Base-by-base conservation (phyloP, 30 jellyfish, hydroid and myxozoan genomes). In the Sanderia malayensis region DNA sequence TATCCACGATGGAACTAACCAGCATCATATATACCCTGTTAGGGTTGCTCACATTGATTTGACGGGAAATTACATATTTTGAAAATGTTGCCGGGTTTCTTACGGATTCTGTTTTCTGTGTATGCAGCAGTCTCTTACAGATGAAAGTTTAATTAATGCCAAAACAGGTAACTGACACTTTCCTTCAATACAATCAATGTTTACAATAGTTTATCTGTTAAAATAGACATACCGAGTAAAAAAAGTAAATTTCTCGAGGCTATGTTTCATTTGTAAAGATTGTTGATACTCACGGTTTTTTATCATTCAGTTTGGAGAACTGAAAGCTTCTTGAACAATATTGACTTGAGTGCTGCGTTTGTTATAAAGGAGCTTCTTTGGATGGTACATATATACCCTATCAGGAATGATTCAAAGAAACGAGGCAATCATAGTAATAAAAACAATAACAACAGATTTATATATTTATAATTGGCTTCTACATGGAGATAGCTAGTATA, bases 71-170 rank as follows among this genome's bases (percentile, higher is more conserved):
- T n/a, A n/a, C n/a, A n/a, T n/a, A 37, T 4, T 37, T 6, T 37
- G 6, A 4, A 6, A 6, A 37, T 13, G 52, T 37, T 37, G 13
- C 13, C 52, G 52, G 52, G 10, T 37, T 37, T 37, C 52, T 37
- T 37, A 37, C 52, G 52, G 52, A 37, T 37, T 37, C 52, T 37
- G 52, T 37, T 37, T 37, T 37, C 52, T 37, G 52, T 37, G 52
- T 6, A 37, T 37, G 52, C 52, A 37, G 52, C 52, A 37, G 52
- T 37, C 13, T 37, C 52, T 37, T 37, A 37, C 52, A 37, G 52
- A 37, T 37, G 52, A 37, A 37, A 37, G 52, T 37, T 37, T 37
- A 37, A 37, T 37, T 37, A 37, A 37, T 37, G 52, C 52, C 13
- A 37, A 37, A 37, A 37, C 52, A 37, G 52, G 52, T 37, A 37